Evolutionary conservation across 2,113 vertebrate genomes (phyloP), one percentile per base, ranked within the genome.

Genomic region (Coturnix japonica): DNA sequence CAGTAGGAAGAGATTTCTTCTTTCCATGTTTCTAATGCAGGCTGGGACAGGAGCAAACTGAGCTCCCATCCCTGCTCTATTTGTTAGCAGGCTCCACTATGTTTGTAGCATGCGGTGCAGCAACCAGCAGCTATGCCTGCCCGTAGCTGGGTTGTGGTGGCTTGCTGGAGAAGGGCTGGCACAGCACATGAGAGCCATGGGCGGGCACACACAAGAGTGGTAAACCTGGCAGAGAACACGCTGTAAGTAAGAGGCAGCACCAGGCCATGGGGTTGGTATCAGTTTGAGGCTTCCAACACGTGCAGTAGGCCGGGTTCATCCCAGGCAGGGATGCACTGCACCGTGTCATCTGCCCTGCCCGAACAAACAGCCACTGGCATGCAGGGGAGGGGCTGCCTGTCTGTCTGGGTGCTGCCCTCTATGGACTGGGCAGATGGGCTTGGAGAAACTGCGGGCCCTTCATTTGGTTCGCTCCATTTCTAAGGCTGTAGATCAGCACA

Each of bases 401-500:
- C n/a, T 4, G n/a, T 17, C 63, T 71, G 28, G 28, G 28, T 20
- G 74, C 87, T 63, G 81, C 78, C 49, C 59, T 46, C 81, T 60
- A 41, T 17, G 56, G 84, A 18, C 16, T 0, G 3, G 60, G 28
- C 31, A 33, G 26, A 7, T 9, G 60, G 69, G 39, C 11, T 51
- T 9, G 9, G n/a, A 7, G 8, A 39, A 30, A 3, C 19, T 1
- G 0, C 1, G 57, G 17, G 57, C 14, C 59, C 30, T 37, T 13
- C 6, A 11, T 3, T 35, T 47, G 12, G 13, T 17, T 13, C 46
- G 14, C 25, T 7, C 46, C 2, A n/a, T 22, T 22, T n/a, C 64
- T 37, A 41, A 35, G 23, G 18, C 43, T 4, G 1, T 14, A 1
- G 1, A 0, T 1, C 30, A 11, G 35, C 1, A 53, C 54, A 28